Conservation (phyloP, 2,888 invertebrate genomes). For the Chorisops tibialis region DNA sequence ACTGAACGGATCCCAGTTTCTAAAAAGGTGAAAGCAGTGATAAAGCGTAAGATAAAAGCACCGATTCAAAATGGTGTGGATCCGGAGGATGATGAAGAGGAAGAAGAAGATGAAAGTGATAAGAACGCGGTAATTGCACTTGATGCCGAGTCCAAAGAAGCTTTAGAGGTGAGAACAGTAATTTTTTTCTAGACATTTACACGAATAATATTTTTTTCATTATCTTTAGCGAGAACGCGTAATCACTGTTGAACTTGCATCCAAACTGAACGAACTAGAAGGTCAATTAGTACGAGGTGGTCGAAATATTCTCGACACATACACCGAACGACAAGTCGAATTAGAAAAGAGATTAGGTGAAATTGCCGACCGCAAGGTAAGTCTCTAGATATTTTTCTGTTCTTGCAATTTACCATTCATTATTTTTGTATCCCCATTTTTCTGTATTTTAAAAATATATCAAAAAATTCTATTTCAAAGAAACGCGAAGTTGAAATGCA, state of each 20-base stretch:
- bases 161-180: conserved; percentile 29
- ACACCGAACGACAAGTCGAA: conserved; percentile 88
- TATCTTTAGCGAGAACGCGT: conserved; percentile 65
- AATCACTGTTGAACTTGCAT: conserved; percentile 71
- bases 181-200: neutral
- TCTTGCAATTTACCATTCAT: conserved; percentile 2
- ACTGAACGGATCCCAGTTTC: conserved; percentile 43
- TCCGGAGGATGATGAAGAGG: conserved; percentile 51
- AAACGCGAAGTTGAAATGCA: conserved; percentile 78
- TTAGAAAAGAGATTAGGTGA: conserved; percentile 81
- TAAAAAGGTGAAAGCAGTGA: conserved; percentile 38
- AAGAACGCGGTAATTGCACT: conserved; percentile 40
- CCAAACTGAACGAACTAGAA: conserved; percentile 80
- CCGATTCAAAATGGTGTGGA: conserved; percentile 39
- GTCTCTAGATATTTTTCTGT: neutral
- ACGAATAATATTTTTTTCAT: conserved; percentile 31
- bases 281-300: conserved; percentile 92
- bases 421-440: too few species aligned
- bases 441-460: too few species aligned
- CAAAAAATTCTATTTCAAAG: conserved; percentile 32
- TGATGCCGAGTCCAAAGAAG: conserved; percentile 33
- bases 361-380: conserved; percentile 78
- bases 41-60: conserved; percentile 38
- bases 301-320: conserved; percentile 91
- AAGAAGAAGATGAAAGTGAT: conserved; percentile 45